Conservation (phyloP, 2,113 vertebrate species). For the Isichthys henryi region DNA sequence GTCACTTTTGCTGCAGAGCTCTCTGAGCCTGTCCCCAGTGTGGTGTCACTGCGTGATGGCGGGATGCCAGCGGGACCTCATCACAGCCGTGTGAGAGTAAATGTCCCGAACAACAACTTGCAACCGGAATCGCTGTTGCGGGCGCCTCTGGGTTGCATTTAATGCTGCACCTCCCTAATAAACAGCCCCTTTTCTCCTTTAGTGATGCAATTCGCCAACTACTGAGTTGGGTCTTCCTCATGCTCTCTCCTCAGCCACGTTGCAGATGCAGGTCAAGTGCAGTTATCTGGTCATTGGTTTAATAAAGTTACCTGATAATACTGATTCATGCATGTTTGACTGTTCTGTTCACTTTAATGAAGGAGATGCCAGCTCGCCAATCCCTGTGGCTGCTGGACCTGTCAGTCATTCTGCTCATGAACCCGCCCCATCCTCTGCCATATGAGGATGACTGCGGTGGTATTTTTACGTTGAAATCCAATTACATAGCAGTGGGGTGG, state of each 20-base stretch:
- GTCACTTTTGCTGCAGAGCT: neutral
- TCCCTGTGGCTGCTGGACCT: neutral
- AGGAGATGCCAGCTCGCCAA: neutral
- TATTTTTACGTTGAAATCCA: neutral
- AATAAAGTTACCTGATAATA: neutral
- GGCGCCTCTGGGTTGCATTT: neutral
- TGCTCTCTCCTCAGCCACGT: neutral
- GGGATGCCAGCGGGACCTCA: neutral
- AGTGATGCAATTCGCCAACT: neutral
- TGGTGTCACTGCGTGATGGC: neutral
- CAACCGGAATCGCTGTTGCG: neutral
- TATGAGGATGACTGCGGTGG: neutral
- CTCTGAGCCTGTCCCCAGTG: neutral
- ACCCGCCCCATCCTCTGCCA: neutral
- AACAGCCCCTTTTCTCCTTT: neutral
- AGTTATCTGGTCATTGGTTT: neutral
- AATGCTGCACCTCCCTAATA: neutral
- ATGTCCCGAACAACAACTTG: neutral
- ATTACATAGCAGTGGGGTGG: neutral
- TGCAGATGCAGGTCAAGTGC: neutral
- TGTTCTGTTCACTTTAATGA: neutral
- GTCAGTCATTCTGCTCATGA: neutral
- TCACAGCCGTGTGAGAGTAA: neutral
- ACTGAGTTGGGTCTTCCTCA: neutral
- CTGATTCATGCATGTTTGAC: neutral